Evolutionary conservation across 30 jellyfish, hydroid and myxozoan genomes (phyloP).

Genomic region (Aurelia sp.): DNA sequence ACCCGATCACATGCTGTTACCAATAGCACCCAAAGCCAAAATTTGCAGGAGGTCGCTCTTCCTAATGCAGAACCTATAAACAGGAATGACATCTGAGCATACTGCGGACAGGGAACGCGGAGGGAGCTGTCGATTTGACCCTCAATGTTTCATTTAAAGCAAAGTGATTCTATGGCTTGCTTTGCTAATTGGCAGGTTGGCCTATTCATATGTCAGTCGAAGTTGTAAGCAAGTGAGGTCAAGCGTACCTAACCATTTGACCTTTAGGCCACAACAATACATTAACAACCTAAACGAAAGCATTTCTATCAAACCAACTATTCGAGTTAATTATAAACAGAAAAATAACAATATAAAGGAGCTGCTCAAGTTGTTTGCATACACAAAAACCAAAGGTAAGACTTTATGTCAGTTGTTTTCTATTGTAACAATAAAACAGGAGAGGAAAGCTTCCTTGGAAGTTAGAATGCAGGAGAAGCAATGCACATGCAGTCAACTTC

Average conservation of each 20-base stretch:
- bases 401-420: no score
- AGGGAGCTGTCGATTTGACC: background rate
- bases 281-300: background rate
- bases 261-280: constrained; percentile 17
- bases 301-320: background rate
- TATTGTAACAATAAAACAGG: no score
- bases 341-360: constrained; percentile 7
- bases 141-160: background rate
- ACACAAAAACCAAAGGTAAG: no score
- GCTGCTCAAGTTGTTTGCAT: no score
- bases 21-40: no score
- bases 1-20: no score
- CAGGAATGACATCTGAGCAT: constrained; percentile 6
- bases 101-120: background rate
- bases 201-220: constrained; percentile 21
- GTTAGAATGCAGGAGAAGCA: no score
- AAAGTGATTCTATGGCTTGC: constrained; percentile 29
- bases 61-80: constrained; percentile 6
- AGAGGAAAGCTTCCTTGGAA: no score
- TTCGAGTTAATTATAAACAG: constrained; percentile 4
- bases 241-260: constrained; percentile 62
- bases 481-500: no score
- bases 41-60: no score
- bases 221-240: constrained; percentile 48
- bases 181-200: constrained; percentile 45